A percentile compares a stretch with the other conserved stretches of the same genome.
phyloP scores from a whole-genome alignment of 2,797 vertebrate genomes.

The Gadopsis marmoratus region DNA sequence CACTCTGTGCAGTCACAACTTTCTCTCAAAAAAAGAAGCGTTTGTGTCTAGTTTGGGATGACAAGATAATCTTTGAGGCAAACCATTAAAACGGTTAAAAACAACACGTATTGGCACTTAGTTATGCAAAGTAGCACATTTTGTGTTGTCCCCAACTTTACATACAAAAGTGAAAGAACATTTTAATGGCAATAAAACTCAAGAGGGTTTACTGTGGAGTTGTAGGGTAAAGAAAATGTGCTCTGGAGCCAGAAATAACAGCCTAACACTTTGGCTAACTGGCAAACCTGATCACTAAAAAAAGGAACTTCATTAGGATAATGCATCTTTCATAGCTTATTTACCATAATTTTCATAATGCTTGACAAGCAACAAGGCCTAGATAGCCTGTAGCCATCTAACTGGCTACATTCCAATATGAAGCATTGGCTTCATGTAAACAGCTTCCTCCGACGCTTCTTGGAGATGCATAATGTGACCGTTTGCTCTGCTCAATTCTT shows the following conservation, averaged over 20 bases:
- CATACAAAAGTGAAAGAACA: neutral
- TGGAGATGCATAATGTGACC: neutral
- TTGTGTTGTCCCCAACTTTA: conserved; percentile 21
- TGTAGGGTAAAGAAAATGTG: neutral
- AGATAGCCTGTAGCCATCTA: neutral
- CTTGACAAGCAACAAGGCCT: neutral
- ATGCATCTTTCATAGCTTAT: conserved; percentile 8
- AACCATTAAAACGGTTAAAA: neutral
- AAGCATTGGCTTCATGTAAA: neutral
- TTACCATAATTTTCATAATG: neutral
- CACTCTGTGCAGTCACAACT: neutral
- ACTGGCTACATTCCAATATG: neutral
- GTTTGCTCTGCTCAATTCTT: neutral
- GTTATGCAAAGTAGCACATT: conserved; percentile 1
- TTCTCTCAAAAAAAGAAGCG: neutral
- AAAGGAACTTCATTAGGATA: neutral
- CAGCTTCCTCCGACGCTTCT: neutral
- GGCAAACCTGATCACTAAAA: neutral
- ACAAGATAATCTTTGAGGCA: neutral
- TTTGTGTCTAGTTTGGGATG: neutral
- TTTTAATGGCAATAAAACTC: conserved; percentile 1
- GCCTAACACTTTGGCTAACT: neutral
- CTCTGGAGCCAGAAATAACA: conserved; percentile 13
- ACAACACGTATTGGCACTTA: conserved; percentile 1
- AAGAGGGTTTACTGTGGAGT: neutral